Conservation (phyloP, 1,140 invertebrate genomes). For the Apocrypta bakeri region DNA sequence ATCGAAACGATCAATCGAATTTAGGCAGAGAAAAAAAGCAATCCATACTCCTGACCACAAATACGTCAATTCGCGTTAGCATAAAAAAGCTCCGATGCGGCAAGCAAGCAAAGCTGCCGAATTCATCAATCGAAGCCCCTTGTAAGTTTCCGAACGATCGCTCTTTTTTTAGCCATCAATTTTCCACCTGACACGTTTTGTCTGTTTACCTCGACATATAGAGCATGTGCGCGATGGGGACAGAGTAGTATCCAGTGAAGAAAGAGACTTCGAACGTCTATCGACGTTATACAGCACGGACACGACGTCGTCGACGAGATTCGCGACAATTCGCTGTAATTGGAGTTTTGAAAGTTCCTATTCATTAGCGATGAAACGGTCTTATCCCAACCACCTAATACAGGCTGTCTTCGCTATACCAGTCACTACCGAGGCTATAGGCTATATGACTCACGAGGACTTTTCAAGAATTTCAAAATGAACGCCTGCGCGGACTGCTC, state of each 20-base stretch:
- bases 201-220: constrained; percentile 17
- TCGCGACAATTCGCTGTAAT: constrained; percentile 57
- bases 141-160: constrained; percentile 32
- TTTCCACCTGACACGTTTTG: constrained; percentile 34
- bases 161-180: constrained; percentile 42
- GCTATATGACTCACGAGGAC: constrained; percentile 61
- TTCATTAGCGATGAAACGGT: constrained; percentile 64
- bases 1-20: neutral
- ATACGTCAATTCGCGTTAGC: constrained; percentile 33
- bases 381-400: constrained; percentile 66
- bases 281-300: neutral
- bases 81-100: neutral
- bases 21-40: neutral
- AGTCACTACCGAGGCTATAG: neutral
- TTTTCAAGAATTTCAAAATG: constrained; percentile 63
- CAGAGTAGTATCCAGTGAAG: neutral
- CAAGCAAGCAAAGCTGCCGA: constrained; percentile 32
- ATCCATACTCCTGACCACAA: constrained; percentile 31
- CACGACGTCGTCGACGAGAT: constrained; percentile 40
- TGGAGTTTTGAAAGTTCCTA: constrained; percentile 66
- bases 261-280: neutral
- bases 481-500: constrained; percentile 30
- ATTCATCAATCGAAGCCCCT: constrained; percentile 47
- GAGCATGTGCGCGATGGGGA: neutral
- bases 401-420: constrained; percentile 44